Base-by-base conservation (phyloP, 2,888 invertebrate genomes). In the Drosophila neonasuta region DNA sequence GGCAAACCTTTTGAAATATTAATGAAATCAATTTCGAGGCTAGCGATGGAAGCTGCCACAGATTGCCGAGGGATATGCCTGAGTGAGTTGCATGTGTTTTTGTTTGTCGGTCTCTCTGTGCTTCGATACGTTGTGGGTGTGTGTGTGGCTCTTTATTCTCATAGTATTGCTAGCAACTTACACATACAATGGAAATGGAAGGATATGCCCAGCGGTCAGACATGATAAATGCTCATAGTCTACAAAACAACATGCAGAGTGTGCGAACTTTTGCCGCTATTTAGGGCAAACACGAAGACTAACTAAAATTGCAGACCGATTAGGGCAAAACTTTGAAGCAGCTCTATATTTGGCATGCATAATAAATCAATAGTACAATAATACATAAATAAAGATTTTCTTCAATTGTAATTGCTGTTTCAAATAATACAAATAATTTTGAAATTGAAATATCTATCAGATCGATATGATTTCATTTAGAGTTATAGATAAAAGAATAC, bases 21-120 rank as follows among this genome's bases (percentile, higher is more conserved):
- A 77, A 86, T 84, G 87, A 82, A 85, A 84, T 86, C 87, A 86
- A 85, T 84, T 85, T 86, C 57, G 68, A 51, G 69, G 54, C 57
- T 64, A 59, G 64, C 44, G 55, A 45, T 58, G 64, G 58, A 59
- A 65, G 72, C 65, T 68, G 61, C 48, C 52, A 54, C 65, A 62
- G 71, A 62, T 75, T 73, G 71, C 71, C 61, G 15, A 34, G 46
- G 45, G 62, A 62, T 58, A 62, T 66, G 62, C 52, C 30, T 34
- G 20, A 61, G 58, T 50, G 13, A 8, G 29, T 5, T 34, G 41
- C 24, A 15, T 42, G 39, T 51, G 36, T 36, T 36, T 41, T 41
- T 41, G 39, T 41, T 7, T 48, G 24, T 36, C 7, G n/a, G 34
- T 39, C 11, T 44, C 39, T 17, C 41, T 55, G 32, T 55, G 32